Evolutionary conservation across 2,888 invertebrate genomes (phyloP).

Genomic region (Drosophila cracens): DNA sequence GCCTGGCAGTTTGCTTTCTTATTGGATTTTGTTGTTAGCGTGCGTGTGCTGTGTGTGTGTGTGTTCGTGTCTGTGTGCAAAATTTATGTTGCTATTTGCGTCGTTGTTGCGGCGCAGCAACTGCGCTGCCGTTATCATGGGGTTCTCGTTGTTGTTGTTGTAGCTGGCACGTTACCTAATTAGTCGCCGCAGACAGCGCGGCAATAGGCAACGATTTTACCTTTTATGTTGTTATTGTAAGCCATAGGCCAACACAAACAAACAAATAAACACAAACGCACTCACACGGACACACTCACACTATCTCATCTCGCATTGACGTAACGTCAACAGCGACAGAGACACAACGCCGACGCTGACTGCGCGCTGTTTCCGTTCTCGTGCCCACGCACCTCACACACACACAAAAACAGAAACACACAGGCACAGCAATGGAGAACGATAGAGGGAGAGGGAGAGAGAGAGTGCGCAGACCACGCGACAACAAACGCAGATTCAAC

Average conservation of each 20-base stretch:
- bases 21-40: conserved; percentile 67
- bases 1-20: conserved; percentile 79
- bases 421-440: conserved; percentile 3
- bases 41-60: conserved; percentile 27
- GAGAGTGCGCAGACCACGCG: conserved; percentile 50
- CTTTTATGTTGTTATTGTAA: conserved; percentile 70
- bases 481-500: conserved; percentile 55
- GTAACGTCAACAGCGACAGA: conserved; percentile 68
- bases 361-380: conserved; percentile 75
- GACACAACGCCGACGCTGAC: conserved; percentile 50
- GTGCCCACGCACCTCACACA: conserved; percentile 70
- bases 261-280: conserved; percentile 20
- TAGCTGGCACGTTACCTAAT: conserved; percentile 82
- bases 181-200: conserved; percentile 83
- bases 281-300: conserved; percentile 10
- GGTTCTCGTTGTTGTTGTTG: conserved; percentile 57
- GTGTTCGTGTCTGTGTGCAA: conserved; percentile 55
- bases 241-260: conserved; percentile 51
- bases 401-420: conserved; percentile 27
- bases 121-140: conserved; percentile 74
- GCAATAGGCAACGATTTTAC: conserved; percentile 78
- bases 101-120: conserved; percentile 69
- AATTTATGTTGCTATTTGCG: conserved; percentile 79
- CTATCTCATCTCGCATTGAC: conserved; percentile 59
- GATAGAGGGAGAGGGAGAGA: conserved; percentile 8